Base-by-base conservation (phyloP, 2,888 invertebrate genomes). In the Rhaphigaster nebulosa region DNA sequence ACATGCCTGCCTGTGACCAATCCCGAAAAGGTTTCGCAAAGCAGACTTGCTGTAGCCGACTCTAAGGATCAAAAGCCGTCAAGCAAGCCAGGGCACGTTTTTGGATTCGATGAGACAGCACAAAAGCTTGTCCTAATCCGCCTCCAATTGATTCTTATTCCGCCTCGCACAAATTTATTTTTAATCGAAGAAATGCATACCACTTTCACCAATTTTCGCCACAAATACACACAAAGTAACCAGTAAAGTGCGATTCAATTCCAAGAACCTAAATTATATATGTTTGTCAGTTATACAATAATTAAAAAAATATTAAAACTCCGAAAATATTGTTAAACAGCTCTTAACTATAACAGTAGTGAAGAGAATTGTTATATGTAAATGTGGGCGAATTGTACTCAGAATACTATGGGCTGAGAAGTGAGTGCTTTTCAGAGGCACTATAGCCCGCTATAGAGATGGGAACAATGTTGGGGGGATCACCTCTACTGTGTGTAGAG, bases 21-120 rank as follows among this genome's bases (percentile, higher is more conserved):
- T 70, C 70, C 70, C 70, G 70, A 70, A 70, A 70, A 70, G 70
- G 70, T 70, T 70, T 70, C 70, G 70, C 70, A 70, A 70, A 70
- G 70, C 70, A 70, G 70, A 20, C 70, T 70, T 70, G 34, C 34
- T 34, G 70, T 70, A 34, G 70, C 70, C 34, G 70, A 34, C 70
- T 70, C 70, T 34, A 20, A 70, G 70, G 34, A 70, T 70, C 70
- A 20, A 70, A 70, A 70, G 70, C 70, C 34, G 70, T 70, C 70
- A 70, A 70, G 70, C 70, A 70, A 34, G 34, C 34, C 70, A 6
- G 34, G 6, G 70, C 70, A 70, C 70, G 70, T 34, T 70, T 70
- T 70, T 70, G 34, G 70, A 70, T 70, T 70, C 70, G 70, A 70
- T 34, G 70, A 70, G 15, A 70, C 70, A 65, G 65, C 65, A 65